phyloP scores from a whole-genome alignment of 2,797 vertebrate genomes.

The Eulemur albifrons region DNA sequence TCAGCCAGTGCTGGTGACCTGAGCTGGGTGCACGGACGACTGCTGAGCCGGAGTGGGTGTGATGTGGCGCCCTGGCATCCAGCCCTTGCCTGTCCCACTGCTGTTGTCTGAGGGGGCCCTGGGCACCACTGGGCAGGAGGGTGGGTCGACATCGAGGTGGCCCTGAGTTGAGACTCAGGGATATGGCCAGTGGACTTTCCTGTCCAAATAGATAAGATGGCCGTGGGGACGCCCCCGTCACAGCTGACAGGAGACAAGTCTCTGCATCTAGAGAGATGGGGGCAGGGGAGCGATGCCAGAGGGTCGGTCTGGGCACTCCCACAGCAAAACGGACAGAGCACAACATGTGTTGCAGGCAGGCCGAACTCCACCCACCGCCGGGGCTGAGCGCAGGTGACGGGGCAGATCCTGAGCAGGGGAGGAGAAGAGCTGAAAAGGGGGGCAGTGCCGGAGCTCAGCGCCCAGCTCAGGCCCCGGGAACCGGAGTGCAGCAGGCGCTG shows the following conservation, averaged over 20 bases:
- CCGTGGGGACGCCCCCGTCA: neutral
- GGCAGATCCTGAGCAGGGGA: too few species aligned
- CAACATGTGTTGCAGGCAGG: neutral
- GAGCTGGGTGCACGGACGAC: neutral
- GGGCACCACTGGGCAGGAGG: rapidly evolving
- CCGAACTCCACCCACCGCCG: rapidly evolving
- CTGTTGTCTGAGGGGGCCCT: neutral
- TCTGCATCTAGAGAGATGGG: neutral
- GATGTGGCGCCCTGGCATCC: neutral
- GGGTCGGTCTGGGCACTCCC: neutral
- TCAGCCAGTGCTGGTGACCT: neutral
- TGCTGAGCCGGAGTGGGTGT: neutral
- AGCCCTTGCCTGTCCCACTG: neutral
- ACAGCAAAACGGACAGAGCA: neutral
- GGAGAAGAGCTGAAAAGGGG: neutral
- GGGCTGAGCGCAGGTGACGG: neutral
- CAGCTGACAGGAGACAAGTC: neutral
- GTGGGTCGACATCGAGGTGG: neutral
- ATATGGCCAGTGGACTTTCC: neutral
- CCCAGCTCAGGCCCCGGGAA: neutral
- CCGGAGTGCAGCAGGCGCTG: rapidly evolving
- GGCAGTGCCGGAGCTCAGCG: neutral
- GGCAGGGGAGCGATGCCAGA: too few species aligned
- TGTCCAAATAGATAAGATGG: neutral
- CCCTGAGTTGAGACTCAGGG: neutral